These are phyloP conservation scores for Apis cerana DNA, from an alignment of 1,140 invertebrate species.

Conservation along the genomic window DNA sequence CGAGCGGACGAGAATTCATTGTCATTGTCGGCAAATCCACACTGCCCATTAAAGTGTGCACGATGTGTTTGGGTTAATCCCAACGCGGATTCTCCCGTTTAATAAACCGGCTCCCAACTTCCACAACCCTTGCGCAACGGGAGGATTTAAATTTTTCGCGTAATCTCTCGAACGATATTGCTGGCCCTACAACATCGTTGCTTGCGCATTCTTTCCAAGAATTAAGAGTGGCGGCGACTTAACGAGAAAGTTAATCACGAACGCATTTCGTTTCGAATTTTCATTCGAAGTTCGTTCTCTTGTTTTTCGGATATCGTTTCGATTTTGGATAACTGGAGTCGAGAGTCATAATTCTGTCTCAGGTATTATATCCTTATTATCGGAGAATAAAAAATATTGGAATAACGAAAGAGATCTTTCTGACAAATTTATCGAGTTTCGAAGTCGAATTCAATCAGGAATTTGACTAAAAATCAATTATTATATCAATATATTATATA, in stretches of 20 bases:
- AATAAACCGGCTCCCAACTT: slow-evolving; percentile 40
- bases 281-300: not conserved
- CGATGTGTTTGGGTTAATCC: slow-evolving; percentile 45
- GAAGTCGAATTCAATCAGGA: no score
- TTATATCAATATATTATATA: no score
- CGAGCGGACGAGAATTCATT: slow-evolving; percentile 26
- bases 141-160: slow-evolving; percentile 51
- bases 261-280: not conserved
- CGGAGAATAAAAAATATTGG: not conserved
- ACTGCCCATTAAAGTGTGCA: slow-evolving; percentile 35
- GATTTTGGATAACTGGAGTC: not conserved
- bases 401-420: not conserved
- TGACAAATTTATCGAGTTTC: no score
- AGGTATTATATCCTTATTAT: not conserved
- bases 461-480: no score
- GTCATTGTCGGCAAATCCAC: slow-evolving; percentile 43
- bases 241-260: slow-evolving; percentile 21
- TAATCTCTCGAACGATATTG: slow-evolving; percentile 6
- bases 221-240: not conserved
- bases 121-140: not conserved
- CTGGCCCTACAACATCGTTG: no score
- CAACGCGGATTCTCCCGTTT: slow-evolving; percentile 44
- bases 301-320: not conserved
- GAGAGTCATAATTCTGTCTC: no score
- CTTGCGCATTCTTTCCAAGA: not conserved